Base-by-base conservation (phyloP, 1,140 invertebrate species). In the Lepidotrigona ventralis region DNA sequence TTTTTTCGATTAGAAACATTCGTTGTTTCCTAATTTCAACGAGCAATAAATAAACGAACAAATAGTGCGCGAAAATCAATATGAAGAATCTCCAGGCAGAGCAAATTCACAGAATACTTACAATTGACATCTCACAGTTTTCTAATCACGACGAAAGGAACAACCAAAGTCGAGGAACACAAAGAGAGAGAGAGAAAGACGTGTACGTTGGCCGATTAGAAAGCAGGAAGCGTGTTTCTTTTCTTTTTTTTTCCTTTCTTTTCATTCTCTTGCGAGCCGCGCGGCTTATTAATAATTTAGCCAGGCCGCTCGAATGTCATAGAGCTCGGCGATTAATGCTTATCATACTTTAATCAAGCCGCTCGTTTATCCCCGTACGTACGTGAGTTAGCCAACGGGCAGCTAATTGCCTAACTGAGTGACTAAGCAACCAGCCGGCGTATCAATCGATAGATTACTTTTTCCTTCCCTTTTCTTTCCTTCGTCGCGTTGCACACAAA, bases 401-500 rank as follows among this genome's bases (percentile, higher is more conserved):
- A 21, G 46, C 70, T 81, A 81, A 81, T 81, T 74, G 70, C 71
- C 58, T 54, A 74, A 74, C 79, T 58, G 46, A 81, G 71, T 74
- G 79, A 81, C 79, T 81, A 73, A 64, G 70, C 79, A 74, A 39
- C 17, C 69, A 63, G 54, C 54, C 79, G 23, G 26, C 58, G 21
- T 81, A 74, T 81, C 79, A 74, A 74, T 81, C 46, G 71, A 60
- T 53, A 26, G 46, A 66, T 74, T 74, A 74, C 58, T 54, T 74
- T 64, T 74, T 39, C 17, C 11, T 53, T 11, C 21, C 15, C 6
- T 26, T 51, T 51, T 51, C 39, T 51, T 33, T 33, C 17, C 39
- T n/a, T 71, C 8, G 4, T 8, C 29, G 29, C 15, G 58, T 33
- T 64, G 33, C 33, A 63, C 58, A 66, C 71, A 72, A 69, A 56